Base-by-base conservation (phyloP, 1,140 invertebrate species). In the Hydropsyche tenuis region DNA sequence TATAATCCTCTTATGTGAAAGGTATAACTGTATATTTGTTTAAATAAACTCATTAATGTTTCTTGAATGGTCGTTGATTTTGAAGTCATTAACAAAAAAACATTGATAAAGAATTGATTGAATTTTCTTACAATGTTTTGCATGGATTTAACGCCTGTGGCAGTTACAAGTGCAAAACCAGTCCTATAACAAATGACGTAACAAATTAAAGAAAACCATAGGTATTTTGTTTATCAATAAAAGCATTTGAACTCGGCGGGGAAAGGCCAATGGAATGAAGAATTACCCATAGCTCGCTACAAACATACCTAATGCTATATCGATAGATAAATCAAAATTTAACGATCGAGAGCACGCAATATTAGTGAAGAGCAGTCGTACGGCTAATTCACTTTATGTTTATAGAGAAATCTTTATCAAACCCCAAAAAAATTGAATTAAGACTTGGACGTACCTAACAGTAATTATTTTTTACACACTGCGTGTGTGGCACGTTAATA, bases 291-390 rank as follows among this genome's bases (percentile, higher is more conserved):
- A 53, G 20, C 16, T 53, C 18, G 48, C n/a, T 18, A 53, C 48
- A 53, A 53, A 53, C 48, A 53, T 20, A 53, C 16, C 48, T 20
- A 53, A 18, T 53, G 20, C 20, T 53, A 53, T 53, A 53, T 53
- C 48, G 48, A 53, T 53, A 53, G 20, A 53, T 53, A 53, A 53
- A 53, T 53, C 48, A 53, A 53, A 53, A 18, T 53, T 18, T 53
- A 53, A 53, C 20, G 48, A 53, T 53, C 14, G 9, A 53, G 48
- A 53, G 48, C 48, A 53, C 48, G 48, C 48, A 20, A 53, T 20
- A 53, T 16, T 7, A 11, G 14, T 16, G 48, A 53, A 53, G 30
- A 37, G 9, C 48, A 7, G 9, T 18, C 48, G 16, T 18, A 18
- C 48, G 18, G 18, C 48, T 18, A 53, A 53, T 53, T 53, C 16